A percentile compares a stretch with the other conserved stretches of the same genome.
Evolutionary conservation across 1,140 invertebrate genomes (phyloP).

Genomic region (Zaprionus gabonicus): DNA sequence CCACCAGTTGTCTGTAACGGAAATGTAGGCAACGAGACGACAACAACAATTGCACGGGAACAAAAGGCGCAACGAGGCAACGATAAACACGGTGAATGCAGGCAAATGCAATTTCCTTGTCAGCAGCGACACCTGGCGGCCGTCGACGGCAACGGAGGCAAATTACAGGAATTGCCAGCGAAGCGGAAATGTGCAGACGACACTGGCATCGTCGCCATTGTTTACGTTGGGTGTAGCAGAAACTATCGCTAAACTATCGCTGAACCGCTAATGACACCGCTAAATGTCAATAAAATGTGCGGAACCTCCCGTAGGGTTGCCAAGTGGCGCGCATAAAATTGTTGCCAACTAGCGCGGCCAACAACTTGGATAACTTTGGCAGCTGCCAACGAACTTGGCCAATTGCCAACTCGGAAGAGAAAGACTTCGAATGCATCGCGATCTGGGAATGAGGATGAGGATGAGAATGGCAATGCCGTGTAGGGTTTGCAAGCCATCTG

Average conservation of each 20-base stretch:
- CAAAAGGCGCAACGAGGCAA: background rate
- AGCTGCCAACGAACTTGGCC: constrained; percentile 26
- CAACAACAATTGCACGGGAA: constrained; percentile 13
- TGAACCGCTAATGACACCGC: constrained; percentile 45
- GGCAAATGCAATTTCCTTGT: constrained; percentile 57
- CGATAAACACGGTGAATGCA: constrained; percentile 8
- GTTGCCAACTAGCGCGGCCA: constrained; percentile 20
- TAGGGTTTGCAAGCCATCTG: background rate
- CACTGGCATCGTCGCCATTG: constrained; percentile 17
- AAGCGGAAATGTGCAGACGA: constrained; percentile 38
- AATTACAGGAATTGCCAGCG: constrained; percentile 50
- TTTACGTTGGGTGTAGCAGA: background rate
- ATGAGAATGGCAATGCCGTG: background rate
- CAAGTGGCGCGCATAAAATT: constrained; percentile 6
- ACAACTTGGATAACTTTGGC: constrained; percentile 22
- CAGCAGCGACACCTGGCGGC: constrained; percentile 49
- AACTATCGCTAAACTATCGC: constrained; percentile 29
- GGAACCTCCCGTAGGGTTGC: constrained; percentile 11
- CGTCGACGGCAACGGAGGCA: constrained; percentile 1
- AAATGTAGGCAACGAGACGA: constrained; percentile 62
- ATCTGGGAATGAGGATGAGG: background rate
- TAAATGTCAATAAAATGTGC: constrained; percentile 17
- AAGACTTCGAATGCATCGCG: background rate
- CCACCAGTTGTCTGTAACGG: constrained; percentile 62
- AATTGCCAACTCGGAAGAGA: constrained; percentile 22